Evolutionary conservation across 2,888 invertebrate genomes (phyloP).

Genomic region (Tiphia femorata): DNA sequence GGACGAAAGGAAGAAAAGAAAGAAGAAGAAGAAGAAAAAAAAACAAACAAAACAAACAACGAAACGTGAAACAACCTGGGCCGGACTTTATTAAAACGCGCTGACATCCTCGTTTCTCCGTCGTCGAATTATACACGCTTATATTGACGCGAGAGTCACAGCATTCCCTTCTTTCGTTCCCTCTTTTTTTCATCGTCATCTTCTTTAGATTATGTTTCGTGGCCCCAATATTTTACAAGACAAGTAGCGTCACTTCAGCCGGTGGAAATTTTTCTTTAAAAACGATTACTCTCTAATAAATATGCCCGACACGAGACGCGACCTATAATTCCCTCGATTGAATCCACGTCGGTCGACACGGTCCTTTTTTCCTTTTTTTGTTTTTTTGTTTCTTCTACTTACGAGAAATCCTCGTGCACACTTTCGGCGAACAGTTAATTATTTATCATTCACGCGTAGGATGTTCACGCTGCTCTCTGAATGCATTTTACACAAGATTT

Average conservation of each 20-base stretch:
- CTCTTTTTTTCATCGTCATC: slow-evolving; percentile 20
- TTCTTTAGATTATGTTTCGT: slow-evolving; percentile 64
- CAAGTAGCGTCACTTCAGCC: slow-evolving; percentile 46
- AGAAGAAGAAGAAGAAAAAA: too few species aligned
- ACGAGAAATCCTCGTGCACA: slow-evolving; percentile 46
- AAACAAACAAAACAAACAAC: too few species aligned
- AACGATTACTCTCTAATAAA: slow-evolving; percentile 29
- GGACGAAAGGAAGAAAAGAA: slow-evolving; percentile 37
- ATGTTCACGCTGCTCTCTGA: not conserved
- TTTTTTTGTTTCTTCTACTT: too few species aligned
- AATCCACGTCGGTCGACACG: slow-evolving; percentile 37
- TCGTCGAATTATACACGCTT: slow-evolving; percentile 34
- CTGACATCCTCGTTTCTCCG: slow-evolving; percentile 30
- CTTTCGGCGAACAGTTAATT: slow-evolving; percentile 53
- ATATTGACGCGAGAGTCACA: slow-evolving; percentile 57
- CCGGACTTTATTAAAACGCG: slow-evolving; percentile 39
- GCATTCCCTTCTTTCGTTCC: slow-evolving; percentile 37
- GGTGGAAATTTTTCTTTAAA: slow-evolving; percentile 44
- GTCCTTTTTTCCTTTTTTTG: too few species aligned
- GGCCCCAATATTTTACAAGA: slow-evolving; percentile 65
- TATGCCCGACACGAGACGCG: slow-evolving; percentile 14
- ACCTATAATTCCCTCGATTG: slow-evolving; percentile 13
- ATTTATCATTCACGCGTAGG: slow-evolving; percentile 15
- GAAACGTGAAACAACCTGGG: too few species aligned
- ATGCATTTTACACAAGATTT: slow-evolving; percentile 24